Base-by-base conservation (phyloP, 2,888 invertebrate species). In the Eilema caniola region DNA sequence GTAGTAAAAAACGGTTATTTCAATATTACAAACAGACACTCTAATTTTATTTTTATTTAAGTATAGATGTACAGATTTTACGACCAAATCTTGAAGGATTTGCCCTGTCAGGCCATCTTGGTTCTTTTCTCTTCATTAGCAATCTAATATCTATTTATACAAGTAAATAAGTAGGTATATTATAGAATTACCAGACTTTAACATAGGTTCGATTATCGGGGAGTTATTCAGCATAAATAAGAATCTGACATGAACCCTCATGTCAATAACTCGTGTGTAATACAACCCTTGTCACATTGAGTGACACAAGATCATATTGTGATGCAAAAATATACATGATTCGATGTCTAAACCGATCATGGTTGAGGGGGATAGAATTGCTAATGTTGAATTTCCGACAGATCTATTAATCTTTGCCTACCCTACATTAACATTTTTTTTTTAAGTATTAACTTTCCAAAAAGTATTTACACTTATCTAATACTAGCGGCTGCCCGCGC, bases 291-390 rank as follows among this genome's bases (percentile, higher is more conserved):
- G 70, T 81, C 81, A 83, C 25, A 10, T 12, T 14, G 67, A 80
- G 65, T 71, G 81, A 77, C 81, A 53, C 71, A 68, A 71, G 60
- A 61, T 72, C 71, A 67, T 75, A 82, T 81, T 79, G 74, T 53
- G 72, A 78, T 72, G 72, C 73, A 74, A 82, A 77, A 81, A 81
- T 82, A 80, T 81, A 76, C 75, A 78, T 78, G 76, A 77, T 78
- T 77, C 71, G 66, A 66, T 81, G 63, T 80, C 73, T 66, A 61
- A 16, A 57, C 41, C 65, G 69, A 70, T 70, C 59, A 70, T 68
- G 53, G 11, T 37, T 14, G 47, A 37, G 62, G 62, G 24, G 12
- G 64, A 20, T 16, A 33, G 73, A 78, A 67, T 72, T 71, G 65
- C 33, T 76, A 68, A 74, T 76, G 57, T 24, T 14, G 56, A 56